Evolutionary conservation across 2,113 vertebrate genomes (phyloP), one percentile per base, ranked within the genome.

Genomic region (Diadophis punctatus): DNA sequence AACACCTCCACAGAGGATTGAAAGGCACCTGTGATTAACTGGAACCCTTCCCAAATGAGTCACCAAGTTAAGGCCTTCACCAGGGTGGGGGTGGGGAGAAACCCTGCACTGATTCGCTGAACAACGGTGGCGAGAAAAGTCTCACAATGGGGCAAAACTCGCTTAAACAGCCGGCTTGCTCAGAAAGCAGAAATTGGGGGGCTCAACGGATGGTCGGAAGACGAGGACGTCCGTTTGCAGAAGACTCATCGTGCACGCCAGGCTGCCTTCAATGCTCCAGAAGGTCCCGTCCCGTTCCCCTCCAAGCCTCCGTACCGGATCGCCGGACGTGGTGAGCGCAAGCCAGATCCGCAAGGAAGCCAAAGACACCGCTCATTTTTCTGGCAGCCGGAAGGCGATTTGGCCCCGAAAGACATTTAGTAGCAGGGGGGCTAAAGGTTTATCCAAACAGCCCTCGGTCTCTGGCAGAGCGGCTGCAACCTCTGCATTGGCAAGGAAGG

Each of bases 371-470:
- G 93, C 93, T 49, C 51, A 6, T 93, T 94, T 30, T 95, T 95
- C 94, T 95, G 92, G 91, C 92, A 91, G 87, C 89, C 56, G 86
- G 90, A 95, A 86, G 52, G 91, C 89, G 94, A 90, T 74, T n/a
- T 93, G 94, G 96, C 97, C 94, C 94, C 34, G 53, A 96, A 96
- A 94, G 80, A 60, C 94, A 95, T 94, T 96, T 96, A 97, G 97
- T 96, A 97, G 96, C 96, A 96, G 96, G 95, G 53, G 96, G 95
- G 96, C 94, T 90, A 95, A 96, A 96, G 96, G 96, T 97, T 97
- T 97, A 97, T 97, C 96, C 96, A 96, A 97, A 97, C 94, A 97
- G 93, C 97, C 91, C 94, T 96, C 90, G 93, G 90, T 91, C 96
- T 96, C 96, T 95, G 95, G 95, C 96, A 94, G 95, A 0, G 94